Evolutionary conservation across 2,113 vertebrate genomes (phyloP), one percentile per base, ranked within the genome.

Genomic region (Anseranas semipalmata): DNA sequence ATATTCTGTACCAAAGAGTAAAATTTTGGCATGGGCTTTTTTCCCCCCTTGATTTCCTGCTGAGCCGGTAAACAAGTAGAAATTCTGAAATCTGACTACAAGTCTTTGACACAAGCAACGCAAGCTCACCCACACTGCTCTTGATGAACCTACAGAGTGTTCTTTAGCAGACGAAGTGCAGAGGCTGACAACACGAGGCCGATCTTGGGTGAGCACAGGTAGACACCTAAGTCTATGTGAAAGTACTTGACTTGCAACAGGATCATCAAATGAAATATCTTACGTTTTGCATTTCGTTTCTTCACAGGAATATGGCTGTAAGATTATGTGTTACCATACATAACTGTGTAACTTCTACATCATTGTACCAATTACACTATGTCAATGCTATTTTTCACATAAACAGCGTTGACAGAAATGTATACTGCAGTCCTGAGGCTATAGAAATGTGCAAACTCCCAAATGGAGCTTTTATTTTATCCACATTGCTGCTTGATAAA

Each of bases 301-400:
- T 78, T 68, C 78, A 62, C 22, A 68, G 76, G 45, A 89, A 80
- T 56, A 53, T 9, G 14, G 56, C 45, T n/a, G 15, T 76, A 56
- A 91, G 39, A 65, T 56, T 33, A 73, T 10, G 70, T 5, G 30
- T 77, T 65, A 67, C 67, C 63, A 85, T 17, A 46, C 33, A 55
- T 3, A 19, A 59, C 25, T n/a, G 15, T 67, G 10, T 72, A 87
- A 80, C 30, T 55, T n/a, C 89, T 77, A 39, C 17, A 56, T 14
- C 32, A 14, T 50, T 79, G 72, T 71, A 87, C 33, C 81, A 88
- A 83, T 93, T 92, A 85, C 58, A 56, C 33, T 53, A 83, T 9
- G 7, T 83, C 85, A 83, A 25, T 89, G 89, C 52, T 87, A 93
- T 96, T 95, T 96, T 95, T 85, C 79, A 95, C 93, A 88, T 66